A percentile compares a stretch with the other conserved stretches of the same genome.
phyloP scores from a whole-genome alignment of 2,113 vertebrate species.

The Chionis minor region DNA sequence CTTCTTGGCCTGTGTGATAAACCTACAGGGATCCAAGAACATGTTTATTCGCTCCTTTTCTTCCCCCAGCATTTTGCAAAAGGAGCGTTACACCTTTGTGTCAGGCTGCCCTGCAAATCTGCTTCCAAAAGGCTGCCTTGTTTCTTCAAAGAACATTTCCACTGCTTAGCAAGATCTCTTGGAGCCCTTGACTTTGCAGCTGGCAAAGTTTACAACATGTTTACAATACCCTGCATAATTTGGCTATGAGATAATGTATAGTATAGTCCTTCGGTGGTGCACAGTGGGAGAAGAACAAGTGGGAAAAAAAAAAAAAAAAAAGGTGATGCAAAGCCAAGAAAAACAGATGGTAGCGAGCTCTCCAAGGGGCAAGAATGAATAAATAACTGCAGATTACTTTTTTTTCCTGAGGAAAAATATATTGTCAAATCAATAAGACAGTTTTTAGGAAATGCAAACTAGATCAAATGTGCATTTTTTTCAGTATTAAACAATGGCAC shows the following conservation, averaged over 20 bases:
- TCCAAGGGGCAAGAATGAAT: slow-evolving; percentile 58
- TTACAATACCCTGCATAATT: slow-evolving; percentile 60
- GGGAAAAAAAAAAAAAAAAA: background rate
- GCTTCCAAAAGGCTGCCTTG: background rate
- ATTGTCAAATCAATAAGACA: slow-evolving; percentile 52
- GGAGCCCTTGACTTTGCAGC: slow-evolving; percentile 37
- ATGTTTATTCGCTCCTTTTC: background rate
- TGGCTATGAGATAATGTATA: slow-evolving; percentile 56
- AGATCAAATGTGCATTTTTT: slow-evolving; percentile 36
- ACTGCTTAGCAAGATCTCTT: slow-evolving; percentile 9
- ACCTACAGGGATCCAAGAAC: background rate
- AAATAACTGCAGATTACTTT: slow-evolving; percentile 36
- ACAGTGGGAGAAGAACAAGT: slow-evolving; percentile 57
- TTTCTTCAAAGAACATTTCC: slow-evolving; percentile 4
- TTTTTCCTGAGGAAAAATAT: slow-evolving; percentile 8
- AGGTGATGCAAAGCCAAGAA: slow-evolving; percentile 59
- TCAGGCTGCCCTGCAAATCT: background rate
- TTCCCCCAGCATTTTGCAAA: background rate
- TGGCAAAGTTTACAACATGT: slow-evolving; percentile 61
- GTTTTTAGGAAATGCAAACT: slow-evolving; percentile 25
- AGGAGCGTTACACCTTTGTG: background rate
- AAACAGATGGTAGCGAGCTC: slow-evolving; percentile 57
- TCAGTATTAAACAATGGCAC: slow-evolving; percentile 32
- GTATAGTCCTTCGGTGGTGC: slow-evolving; percentile 14
- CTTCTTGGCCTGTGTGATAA: background rate